A percentile compares a stretch with the other conserved stretches of the same genome.
These are phyloP conservation scores for Cephus cinctus DNA, from an alignment of 1,140 invertebrate genomes.

Conservation along the genomic window DNA sequence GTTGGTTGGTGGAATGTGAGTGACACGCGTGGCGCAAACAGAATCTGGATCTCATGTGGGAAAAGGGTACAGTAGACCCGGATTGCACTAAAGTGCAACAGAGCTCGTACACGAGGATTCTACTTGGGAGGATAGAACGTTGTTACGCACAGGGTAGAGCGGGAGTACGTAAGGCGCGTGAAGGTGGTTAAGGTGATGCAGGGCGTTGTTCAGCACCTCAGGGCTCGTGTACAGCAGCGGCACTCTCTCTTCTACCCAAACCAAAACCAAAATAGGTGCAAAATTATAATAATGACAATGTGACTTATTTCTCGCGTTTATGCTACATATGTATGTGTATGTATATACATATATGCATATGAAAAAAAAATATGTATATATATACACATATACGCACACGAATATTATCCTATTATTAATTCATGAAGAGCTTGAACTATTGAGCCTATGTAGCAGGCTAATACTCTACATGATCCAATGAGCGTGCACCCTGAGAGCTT, in stretches of 20 bases:
- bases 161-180: conserved; percentile 43
- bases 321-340: no score
- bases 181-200: conserved; percentile 49
- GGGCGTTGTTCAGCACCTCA: conserved; percentile 53
- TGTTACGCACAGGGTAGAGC: conserved; percentile 45
- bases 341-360: no score
- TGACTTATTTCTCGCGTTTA: no score
- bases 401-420: no score
- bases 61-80: conserved; percentile 1
- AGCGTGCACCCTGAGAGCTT: no score
- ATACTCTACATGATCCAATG: no score
- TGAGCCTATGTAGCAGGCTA: no score
- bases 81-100: conserved; percentile 14
- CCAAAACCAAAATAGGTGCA: conserved; percentile 38
- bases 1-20: conserved; percentile 11
- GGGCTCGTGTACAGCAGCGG: conserved; percentile 54
- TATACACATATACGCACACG: no score
- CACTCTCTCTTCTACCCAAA: conserved; percentile 52
- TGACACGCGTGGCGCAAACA: conserved; percentile 5
- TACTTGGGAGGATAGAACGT: conserved; percentile 38
- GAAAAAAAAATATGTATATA: no score
- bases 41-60: no score
- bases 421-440: no score
- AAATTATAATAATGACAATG: conserved; percentile 39
- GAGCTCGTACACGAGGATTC: conserved; percentile 19